These are phyloP conservation scores for Rissa tridactyla DNA, from an alignment of 2,113 vertebrate species.

Conservation along the genomic window DNA sequence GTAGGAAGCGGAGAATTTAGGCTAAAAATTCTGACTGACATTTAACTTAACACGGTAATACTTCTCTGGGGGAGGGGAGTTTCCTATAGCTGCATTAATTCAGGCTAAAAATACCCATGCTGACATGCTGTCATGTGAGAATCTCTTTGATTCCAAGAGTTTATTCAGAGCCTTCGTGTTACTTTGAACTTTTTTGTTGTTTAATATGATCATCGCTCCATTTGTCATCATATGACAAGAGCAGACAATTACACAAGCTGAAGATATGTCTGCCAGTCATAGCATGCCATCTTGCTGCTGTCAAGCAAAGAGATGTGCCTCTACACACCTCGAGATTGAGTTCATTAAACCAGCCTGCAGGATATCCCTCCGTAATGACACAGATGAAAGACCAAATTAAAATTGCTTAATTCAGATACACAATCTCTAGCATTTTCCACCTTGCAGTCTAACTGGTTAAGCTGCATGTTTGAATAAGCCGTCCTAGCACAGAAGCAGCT, in stretches of 20 bases:
- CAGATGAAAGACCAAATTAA: slow-evolving; percentile 64
- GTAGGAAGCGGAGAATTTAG: slow-evolving; percentile 8
- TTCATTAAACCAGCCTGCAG: slow-evolving; percentile 64
- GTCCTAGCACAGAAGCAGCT: slow-evolving; percentile 42
- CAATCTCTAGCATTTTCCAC: slow-evolving; percentile 62
- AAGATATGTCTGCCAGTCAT: slow-evolving; percentile 64
- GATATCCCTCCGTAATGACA: slow-evolving; percentile 48
- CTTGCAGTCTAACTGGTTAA: slow-evolving; percentile 61
- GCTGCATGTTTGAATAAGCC: slow-evolving; percentile 57
- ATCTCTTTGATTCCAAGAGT: slow-evolving; percentile 63
- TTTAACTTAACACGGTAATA: background rate
- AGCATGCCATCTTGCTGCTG: slow-evolving; percentile 62
- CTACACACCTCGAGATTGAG: slow-evolving; percentile 51
- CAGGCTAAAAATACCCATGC: slow-evolving; percentile 61
- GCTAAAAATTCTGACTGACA: slow-evolving; percentile 48
- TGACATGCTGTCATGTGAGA: slow-evolving; percentile 64
- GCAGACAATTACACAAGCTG: slow-evolving; percentile 49
- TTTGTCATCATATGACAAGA: slow-evolving; percentile 54
- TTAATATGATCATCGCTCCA: slow-evolving; percentile 62
- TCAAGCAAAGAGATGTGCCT: slow-evolving; percentile 60
- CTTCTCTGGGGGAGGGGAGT: slow-evolving; percentile 57
- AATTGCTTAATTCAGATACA: slow-evolving; percentile 53
- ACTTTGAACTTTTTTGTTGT: slow-evolving; percentile 70
- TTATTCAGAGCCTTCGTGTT: slow-evolving; percentile 60
- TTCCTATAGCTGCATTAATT: slow-evolving; percentile 66